A percentile compares a stretch with the other conserved stretches of the same genome.
phyloP scores from a whole-genome alignment of 1,140 invertebrate species.

The Dendroctonus valens region DNA sequence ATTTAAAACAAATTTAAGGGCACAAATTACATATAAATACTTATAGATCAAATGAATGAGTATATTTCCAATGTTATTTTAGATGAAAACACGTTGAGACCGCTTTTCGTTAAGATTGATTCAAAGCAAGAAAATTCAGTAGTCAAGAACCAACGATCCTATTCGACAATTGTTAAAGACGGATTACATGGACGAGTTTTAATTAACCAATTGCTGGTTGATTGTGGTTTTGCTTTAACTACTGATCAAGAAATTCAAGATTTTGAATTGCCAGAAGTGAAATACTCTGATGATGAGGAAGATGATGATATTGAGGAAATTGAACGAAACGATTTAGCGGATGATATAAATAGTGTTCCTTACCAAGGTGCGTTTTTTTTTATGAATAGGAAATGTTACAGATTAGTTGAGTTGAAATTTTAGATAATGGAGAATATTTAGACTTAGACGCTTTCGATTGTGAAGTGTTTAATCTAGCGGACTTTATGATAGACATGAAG shows the following conservation, averaged over 20 bases:
- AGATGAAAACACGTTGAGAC: conserved; percentile 24
- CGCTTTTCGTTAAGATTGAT: conserved; percentile 33
- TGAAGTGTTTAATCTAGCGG: conserved; percentile 12
- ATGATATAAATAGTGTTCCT: neutral
- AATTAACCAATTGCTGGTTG: conserved; percentile 40
- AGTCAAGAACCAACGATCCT: conserved; percentile 28
- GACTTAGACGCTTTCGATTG: conserved; percentile 22
- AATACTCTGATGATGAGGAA: conserved; percentile 7
- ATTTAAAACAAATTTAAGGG: too few relatives aligned
- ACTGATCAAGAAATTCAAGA: conserved; percentile 32
- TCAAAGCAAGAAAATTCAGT: conserved; percentile 13
- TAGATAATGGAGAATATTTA: neutral
- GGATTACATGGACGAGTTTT: conserved; percentile 31
- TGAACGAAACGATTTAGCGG: conserved; percentile 6
- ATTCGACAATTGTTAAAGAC: conserved; percentile 40
- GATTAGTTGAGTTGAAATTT: neutral
- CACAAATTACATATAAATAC: too few relatives aligned
- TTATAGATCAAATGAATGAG: too few relatives aligned
- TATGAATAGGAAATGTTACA: neutral
- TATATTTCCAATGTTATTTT: too few relatives aligned
- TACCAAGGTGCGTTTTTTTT: neutral
- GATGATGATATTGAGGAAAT: conserved; percentile 27
- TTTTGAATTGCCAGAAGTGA: conserved; percentile 32
- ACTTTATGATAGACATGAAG: conserved; percentile 13
- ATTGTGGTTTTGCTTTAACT: conserved; percentile 40